Evolutionary conservation across 1,140 invertebrate species (phyloP).

Genomic region (Scaptomyza hsui): DNA sequence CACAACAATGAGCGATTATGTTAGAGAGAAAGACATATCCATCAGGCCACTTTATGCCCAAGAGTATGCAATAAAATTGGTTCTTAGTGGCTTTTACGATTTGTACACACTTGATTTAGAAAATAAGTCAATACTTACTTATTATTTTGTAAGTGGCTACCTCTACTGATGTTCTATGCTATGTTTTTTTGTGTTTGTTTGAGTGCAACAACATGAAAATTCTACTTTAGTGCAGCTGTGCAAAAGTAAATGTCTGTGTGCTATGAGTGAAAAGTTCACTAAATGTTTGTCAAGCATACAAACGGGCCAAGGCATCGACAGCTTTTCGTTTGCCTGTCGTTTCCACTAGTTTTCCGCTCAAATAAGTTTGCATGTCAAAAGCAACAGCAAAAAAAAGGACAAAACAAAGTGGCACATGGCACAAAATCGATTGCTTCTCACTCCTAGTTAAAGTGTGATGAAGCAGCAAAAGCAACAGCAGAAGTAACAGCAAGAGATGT

Average conservation of each 20-base stretch:
- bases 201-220: background rate
- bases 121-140: slow-evolving; percentile 36
- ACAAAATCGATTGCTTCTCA: slow-evolving; percentile 61
- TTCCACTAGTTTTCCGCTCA: slow-evolving; percentile 56
- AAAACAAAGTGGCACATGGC: slow-evolving; percentile 17
- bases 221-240: slow-evolving; percentile 20
- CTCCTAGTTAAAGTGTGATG: slow-evolving; percentile 17
- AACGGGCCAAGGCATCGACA: slow-evolving; percentile 21
- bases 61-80: slow-evolving; percentile 29
- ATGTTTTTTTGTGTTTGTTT: slow-evolving; percentile 4
- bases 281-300: slow-evolving; percentile 56
- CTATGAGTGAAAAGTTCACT: slow-evolving; percentile 36
- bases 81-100: background rate
- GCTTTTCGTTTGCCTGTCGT: slow-evolving; percentile 38
- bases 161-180: background rate
- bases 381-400: slow-evolving; percentile 6
- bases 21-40: slow-evolving; percentile 1
- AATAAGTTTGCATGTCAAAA: slow-evolving; percentile 35
- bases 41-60: background rate
- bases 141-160: background rate
- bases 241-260: slow-evolving; percentile 3
- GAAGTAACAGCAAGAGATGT: slow-evolving; percentile 16
- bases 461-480: slow-evolving; percentile 2
- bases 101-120: slow-evolving; percentile 7
- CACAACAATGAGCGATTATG: slow-evolving; percentile 36